phyloP scores from a whole-genome alignment of 2,888 invertebrate genomes.

The Coremacera marginata region DNA sequence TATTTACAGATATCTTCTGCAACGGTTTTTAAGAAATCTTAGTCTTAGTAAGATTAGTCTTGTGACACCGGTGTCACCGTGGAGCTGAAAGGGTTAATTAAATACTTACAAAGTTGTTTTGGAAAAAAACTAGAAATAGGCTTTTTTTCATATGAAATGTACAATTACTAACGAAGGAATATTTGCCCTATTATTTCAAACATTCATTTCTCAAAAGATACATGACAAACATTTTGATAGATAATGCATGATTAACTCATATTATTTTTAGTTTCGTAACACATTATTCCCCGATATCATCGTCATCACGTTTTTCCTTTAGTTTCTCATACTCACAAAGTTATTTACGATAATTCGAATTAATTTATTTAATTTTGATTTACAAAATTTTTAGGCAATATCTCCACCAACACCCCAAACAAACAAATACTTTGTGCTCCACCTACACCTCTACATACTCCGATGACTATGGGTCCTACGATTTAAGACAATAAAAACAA shows the following conservation, averaged over 20 bases:
- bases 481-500: conserved; percentile 8
- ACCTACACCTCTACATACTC: conserved; percentile 39
- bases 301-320: not conserved
- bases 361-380: conserved; percentile 31
- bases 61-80: no score
- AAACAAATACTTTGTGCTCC: conserved; percentile 32
- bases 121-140: no score
- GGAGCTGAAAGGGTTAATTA: no score
- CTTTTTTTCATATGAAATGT: no score
- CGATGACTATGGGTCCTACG: conserved; percentile 35
- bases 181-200: no score
- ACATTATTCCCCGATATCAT: not conserved
- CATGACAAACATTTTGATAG: not conserved
- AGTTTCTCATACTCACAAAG: not conserved
- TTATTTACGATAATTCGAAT: not conserved
- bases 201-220: no score
- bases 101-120: no score
- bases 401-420: conserved; percentile 40
- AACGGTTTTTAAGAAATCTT: no score
- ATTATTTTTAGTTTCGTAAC: not conserved
- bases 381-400: conserved; percentile 43
- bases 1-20: no score
- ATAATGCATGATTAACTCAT: not conserved
- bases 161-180: no score
- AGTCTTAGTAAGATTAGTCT: no score